Base-by-base conservation (phyloP, 2,797 vertebrate species). In the Neostethus bicornis region DNA sequence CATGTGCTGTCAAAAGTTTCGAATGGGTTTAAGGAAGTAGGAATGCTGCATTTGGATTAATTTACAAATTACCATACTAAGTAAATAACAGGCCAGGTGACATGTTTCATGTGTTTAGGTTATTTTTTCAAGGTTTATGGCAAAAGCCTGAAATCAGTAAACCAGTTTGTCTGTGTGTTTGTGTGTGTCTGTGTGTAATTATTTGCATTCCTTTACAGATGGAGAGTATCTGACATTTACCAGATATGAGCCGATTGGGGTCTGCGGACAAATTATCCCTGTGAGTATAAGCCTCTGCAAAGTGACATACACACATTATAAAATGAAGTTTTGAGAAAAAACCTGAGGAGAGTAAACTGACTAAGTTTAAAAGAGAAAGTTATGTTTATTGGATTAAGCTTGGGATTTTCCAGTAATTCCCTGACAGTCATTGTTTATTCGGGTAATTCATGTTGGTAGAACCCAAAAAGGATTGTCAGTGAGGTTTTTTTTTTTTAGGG, bases 211-310 rank as follows among this genome's bases (percentile, higher is more conserved):
- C 49, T 64, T 45, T 42, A 64, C 92, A 99, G 97, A 99, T 92
- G 97, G 97, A 87, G 95, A 97, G 79, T 99, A 94, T 92, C 95
- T 99, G 85, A 95, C 96, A 21, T 97, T 98, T 87, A 99, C 97
- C 84, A 95, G 94, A 90, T 92, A 96, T 20, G 97, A 99, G 87
- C 97, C 97, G 75, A 95, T 99, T 10, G 97, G 97, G 81, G 96
- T 99, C 70, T 99, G 97, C 80, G 97, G 97, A 94, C 97, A 99
- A 93, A 99, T 99, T 91, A 94, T 98, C 86, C 97, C 97, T 43
- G 97, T 99, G 89, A 99, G 97, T 94, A 93, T 91, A 81, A 91
- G 87, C 29, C 79, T 92, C 43, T 61, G 43, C 16, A 35, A n/a
- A 55, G 56, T 75, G 77, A 68, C 63, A 74, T 35, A 29, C 26